These are phyloP conservation scores for Lepidonotus clava DNA, from an alignment of 2,888 invertebrate genomes.

Conservation along the genomic window DNA sequence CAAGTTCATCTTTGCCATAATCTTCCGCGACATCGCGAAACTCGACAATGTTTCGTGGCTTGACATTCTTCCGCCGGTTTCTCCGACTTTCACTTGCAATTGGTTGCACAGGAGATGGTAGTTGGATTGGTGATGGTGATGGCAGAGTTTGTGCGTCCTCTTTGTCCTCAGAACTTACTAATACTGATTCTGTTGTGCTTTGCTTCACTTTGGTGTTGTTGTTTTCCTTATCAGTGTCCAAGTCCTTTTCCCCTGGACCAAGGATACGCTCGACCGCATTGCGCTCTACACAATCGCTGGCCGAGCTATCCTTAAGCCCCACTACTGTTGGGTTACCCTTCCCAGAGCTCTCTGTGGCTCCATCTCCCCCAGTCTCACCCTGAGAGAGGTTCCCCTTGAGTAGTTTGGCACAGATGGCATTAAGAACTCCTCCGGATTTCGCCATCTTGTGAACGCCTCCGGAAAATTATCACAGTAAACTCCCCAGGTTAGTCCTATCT, in stretches of 20 bases:
- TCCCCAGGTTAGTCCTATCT: no score
- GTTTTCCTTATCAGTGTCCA: slow-evolving; percentile 49
- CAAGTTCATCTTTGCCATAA: slow-evolving; percentile 69
- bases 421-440: slow-evolving; percentile 67
- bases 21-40: slow-evolving; percentile 22
- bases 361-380: neutral
- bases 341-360: neutral
- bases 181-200: neutral
- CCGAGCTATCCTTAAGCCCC: no score
- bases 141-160: no score
- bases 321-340: no score
- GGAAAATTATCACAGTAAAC: neutral
- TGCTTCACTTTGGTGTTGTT: slow-evolving; percentile 29
- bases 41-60: slow-evolving; percentile 86
- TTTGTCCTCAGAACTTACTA: neutral
- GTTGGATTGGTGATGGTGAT: no score
- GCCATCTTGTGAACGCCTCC: slow-evolving; percentile 37
- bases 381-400: slow-evolving; percentile 61
- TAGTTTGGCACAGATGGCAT: slow-evolving; percentile 78
- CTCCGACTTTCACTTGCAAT: slow-evolving; percentile 81
- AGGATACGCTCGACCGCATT: no score
- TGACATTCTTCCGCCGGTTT: slow-evolving; percentile 90
- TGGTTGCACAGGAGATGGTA: neutral
- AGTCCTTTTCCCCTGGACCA: neutral
- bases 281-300: no score